Evolutionary conservation across 2,797 vertebrate species (phyloP).

Genomic region (Craterocephalus amniculus): DNA sequence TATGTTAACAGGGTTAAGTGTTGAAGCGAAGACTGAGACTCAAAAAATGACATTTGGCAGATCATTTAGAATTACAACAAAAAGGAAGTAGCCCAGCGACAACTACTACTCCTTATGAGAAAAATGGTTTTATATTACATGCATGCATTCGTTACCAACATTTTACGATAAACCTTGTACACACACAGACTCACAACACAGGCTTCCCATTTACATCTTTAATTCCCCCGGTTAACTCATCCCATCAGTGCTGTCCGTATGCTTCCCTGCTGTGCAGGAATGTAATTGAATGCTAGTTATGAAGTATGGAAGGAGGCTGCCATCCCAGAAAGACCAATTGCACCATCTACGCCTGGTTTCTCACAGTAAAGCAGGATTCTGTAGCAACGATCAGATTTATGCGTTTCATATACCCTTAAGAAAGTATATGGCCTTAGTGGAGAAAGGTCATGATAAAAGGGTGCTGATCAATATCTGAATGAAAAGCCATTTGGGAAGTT

Average conservation of each 20-base stretch:
- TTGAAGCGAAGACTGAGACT: slow-evolving; percentile 39
- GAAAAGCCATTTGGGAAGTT: slow-evolving; percentile 95
- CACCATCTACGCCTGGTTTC: slow-evolving; percentile 59
- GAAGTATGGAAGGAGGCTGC: slow-evolving; percentile 59
- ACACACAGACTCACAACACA: not conserved
- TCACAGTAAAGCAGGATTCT: slow-evolving; percentile 54
- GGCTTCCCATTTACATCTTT: slow-evolving; percentile 17
- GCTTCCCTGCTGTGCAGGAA: slow-evolving; percentile 24
- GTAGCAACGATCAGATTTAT: slow-evolving; percentile 88
- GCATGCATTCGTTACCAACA: not conserved
- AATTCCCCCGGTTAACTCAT: not conserved
- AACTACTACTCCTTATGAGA: slow-evolving; percentile 16
- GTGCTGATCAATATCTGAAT: slow-evolving; percentile 92
- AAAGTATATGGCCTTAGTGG: slow-evolving; percentile 88
- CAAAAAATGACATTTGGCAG: slow-evolving; percentile 19
- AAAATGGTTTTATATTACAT: not conserved
- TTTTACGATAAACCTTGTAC: not conserved
- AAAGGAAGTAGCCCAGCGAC: slow-evolving; percentile 11
- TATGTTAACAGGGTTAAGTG: slow-evolving; percentile 76
- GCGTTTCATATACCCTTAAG: slow-evolving; percentile 88
- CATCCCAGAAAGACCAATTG: slow-evolving; percentile 75
- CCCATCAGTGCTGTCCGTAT: not conserved
- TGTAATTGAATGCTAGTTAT: slow-evolving; percentile 69
- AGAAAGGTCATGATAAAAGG: slow-evolving; percentile 91
- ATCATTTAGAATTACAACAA: slow-evolving; percentile 35